Evolutionary conservation across 2,888 invertebrate genomes (phyloP).

Genomic region (Molanna angustata): DNA sequence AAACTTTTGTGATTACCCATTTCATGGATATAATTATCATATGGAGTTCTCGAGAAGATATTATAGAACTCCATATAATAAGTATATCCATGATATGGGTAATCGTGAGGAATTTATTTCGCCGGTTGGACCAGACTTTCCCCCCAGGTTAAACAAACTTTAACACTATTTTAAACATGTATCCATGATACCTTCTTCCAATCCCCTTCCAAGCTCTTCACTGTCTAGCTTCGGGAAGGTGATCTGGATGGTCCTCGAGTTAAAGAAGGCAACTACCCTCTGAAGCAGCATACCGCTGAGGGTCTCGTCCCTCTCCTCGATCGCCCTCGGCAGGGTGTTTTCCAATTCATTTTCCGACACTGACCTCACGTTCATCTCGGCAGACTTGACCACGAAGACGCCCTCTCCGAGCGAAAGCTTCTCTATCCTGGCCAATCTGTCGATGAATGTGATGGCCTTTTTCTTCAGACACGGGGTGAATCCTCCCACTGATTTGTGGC

Average conservation of each 20-base stretch:
- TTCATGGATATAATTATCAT: too few relatives aligned
- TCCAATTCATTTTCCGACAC: constrained; percentile 69
- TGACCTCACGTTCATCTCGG: constrained; percentile 47
- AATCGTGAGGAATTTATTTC: too few relatives aligned
- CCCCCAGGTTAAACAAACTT: too few relatives aligned
- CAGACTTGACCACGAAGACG: constrained; percentile 60
- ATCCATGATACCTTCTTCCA: constrained; percentile 84
- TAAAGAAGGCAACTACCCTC: constrained; percentile 66
- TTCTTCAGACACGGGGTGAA: constrained; percentile 75
- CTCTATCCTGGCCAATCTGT: constrained; percentile 70
- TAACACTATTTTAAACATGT: too few relatives aligned
- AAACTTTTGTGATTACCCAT: too few relatives aligned
- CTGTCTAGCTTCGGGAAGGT: constrained; percentile 70
- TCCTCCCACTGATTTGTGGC: constrained; percentile 63
- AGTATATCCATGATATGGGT: too few relatives aligned
- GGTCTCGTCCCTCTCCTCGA: constrained; percentile 64
- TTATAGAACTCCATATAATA: too few relatives aligned
- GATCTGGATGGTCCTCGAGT: constrained; percentile 73
- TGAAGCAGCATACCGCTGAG: constrained; percentile 69
- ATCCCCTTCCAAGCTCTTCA: constrained; percentile 63
- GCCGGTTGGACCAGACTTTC: too few relatives aligned
- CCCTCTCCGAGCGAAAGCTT: constrained; percentile 62
- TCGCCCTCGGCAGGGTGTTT: constrained; percentile 62
- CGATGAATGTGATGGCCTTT: constrained; percentile 76
- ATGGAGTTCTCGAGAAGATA: too few relatives aligned